Base-by-base conservation (phyloP, 2,113 vertebrate genomes). In the Bubo blakistoni region DNA sequence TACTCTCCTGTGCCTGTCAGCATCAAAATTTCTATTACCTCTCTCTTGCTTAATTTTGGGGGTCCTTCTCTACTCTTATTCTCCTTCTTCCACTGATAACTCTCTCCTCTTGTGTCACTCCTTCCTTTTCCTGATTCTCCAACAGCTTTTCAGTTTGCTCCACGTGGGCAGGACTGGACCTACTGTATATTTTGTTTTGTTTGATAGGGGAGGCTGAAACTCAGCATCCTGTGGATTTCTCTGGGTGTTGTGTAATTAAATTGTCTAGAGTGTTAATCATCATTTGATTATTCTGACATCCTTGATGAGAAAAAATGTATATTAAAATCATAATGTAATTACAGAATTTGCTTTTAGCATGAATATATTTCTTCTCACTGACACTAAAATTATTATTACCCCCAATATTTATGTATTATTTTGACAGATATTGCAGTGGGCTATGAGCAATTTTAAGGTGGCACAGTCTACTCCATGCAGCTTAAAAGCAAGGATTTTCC, bases 361-460 rank as follows among this genome's bases (percentile, higher is more conserved):
- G 80, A 93, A 84, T 87, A 36, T 78, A 84, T 93, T 92, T 88
- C 38, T 84, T 80, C 59, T 71, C 55, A 26, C 9, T 84, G 94
- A 86, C 92, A 92, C 0, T 63, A 44, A 81, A 93, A 93, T 93
- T 55, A 93, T 91, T 88, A 61, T 20, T 78, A 13, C 42, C 77
- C n/a, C 34, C 29, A 70, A 13, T 59, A 49, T 83, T 76, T 77
- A 10, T 78, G 2, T 88, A 90, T 94, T 92, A 47, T 51, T 92
- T 93, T 94, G 96, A 94, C 92, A 97, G 84, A 54, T 54, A 78
- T 6, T 7, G 72, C 83, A 91, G 69, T 38, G 49, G 49, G 15
- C 61, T 94, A 11, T 67, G 72, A 87, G 16, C 81, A 86, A 95
- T 86, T 94, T 92, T 86, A 91, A 81, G 72, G 91, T 95, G 81